Evolutionary conservation across 2,113 vertebrate genomes (phyloP).

Genomic region (Apeltes quadracus): DNA sequence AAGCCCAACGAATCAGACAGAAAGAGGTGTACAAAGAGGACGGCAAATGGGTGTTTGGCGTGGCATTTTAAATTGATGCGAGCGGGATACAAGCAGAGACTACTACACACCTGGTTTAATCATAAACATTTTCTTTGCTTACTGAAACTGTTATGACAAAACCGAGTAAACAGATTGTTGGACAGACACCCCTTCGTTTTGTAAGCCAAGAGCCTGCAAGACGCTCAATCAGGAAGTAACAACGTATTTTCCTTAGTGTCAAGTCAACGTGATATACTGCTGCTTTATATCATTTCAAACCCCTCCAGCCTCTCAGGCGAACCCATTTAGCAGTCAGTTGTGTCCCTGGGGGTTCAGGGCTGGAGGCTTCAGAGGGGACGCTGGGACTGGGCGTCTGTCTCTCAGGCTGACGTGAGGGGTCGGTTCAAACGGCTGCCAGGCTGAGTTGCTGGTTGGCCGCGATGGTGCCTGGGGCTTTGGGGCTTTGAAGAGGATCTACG

Average conservation of each 20-base stretch:
- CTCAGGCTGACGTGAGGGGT: constrained; percentile 60
- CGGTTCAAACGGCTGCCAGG: constrained; percentile 64
- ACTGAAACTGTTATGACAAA: too few relatives aligned
- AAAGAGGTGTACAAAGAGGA: neutral
- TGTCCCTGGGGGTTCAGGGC: neutral
- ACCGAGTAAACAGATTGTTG: too few relatives aligned
- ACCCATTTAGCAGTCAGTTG: neutral
- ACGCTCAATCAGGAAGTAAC: too few relatives aligned
- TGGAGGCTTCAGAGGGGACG: neutral
- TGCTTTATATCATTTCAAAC: too few relatives aligned
- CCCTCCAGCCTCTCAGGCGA: neutral
- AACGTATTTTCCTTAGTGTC: too few relatives aligned
- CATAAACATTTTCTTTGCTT: too few relatives aligned
- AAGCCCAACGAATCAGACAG: neutral
- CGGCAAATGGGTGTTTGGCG: neutral
- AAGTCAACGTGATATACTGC: too few relatives aligned
- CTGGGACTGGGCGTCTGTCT: constrained; percentile 18
- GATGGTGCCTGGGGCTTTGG: constrained; percentile 68
- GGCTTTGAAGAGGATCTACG: constrained; percentile 55
- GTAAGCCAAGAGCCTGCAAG: too few relatives aligned
- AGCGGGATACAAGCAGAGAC: neutral
- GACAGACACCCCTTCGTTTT: too few relatives aligned
- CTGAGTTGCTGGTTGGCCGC: constrained; percentile 51
- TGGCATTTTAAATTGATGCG: neutral
- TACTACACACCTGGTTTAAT: neutral